phyloP scores from a whole-genome alignment of 2,797 vertebrate genomes.

The Sphenodon punctatus region DNA sequence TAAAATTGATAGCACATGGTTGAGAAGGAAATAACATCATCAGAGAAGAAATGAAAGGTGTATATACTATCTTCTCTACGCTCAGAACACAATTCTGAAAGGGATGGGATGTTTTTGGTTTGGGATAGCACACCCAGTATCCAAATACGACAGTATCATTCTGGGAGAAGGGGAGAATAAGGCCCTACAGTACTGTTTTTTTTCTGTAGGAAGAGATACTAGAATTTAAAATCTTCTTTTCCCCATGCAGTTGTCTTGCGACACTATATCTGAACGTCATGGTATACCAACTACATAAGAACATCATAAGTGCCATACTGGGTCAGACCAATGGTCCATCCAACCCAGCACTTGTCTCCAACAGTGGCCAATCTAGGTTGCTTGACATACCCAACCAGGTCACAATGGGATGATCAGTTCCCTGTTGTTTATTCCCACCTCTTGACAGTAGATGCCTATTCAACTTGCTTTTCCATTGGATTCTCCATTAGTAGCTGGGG shows the following conservation, averaged over 20 bases:
- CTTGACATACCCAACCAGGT: too few species aligned
- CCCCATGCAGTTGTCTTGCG: not conserved
- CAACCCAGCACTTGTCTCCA: too few species aligned
- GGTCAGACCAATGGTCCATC: too few species aligned
- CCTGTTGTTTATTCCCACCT: too few species aligned
- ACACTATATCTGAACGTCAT: not conserved
- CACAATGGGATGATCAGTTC: too few species aligned
- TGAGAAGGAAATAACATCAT: slow-evolving; percentile 6
- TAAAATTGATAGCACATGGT: slow-evolving; percentile 10
- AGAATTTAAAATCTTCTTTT: not conserved
- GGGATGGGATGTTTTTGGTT: too few species aligned
- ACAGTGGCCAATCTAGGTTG: too few species aligned
- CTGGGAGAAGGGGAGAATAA: not conserved
- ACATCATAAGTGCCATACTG: too few species aligned
- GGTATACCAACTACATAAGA: not conserved
- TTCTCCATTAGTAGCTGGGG: not conserved
- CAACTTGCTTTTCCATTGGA: not conserved
- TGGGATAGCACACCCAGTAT: too few species aligned
- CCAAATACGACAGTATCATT: too few species aligned
- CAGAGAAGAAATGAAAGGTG: not conserved
- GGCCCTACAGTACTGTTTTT: not conserved
- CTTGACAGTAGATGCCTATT: not conserved
- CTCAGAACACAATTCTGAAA: not conserved
- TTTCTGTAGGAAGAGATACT: not conserved
- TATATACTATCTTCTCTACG: not conserved